Base-by-base conservation (phyloP, 1,140 invertebrate genomes). In the Cephus cinctus region DNA sequence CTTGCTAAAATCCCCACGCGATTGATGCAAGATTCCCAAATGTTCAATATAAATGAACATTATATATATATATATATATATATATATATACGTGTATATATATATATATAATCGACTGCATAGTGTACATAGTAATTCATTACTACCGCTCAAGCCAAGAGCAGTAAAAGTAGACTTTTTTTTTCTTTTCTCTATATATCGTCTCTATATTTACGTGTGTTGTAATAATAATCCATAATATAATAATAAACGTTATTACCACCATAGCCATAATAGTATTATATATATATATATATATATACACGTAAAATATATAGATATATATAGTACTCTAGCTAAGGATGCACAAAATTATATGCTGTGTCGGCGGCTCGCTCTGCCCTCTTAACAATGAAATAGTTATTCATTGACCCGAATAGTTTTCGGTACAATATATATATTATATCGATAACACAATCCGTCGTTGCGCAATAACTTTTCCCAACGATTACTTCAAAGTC, bases 191-290 rank as follows among this genome's bases (percentile, higher is more conserved):
- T 41, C 43, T 58, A 50, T 56, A 25, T 57, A 47, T 25, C 42
- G 45, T 57, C 35, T 47, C 47, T 61, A 53, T 32, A 47, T 57
- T 45, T 38, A 27, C 21, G 45, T 59, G 47, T 56, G 50, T 47
- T 51, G 56, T 57, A 52, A 57, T 66, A 59, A 65, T 67, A 56
- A 62, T n/a, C 41, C 40, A 61, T 61, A 61, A 61, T 57, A 61
- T 61, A 59, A 63, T 65, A 66, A 69, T 69, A 69, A 69, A 68
- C 52, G 58, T 65, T 58, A 69, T 66, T 65, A 66, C 65, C 65
- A 67, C 57, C 59, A 63, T 63, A 66, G 61, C 61, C 65, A 65
- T 65, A 64, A 63, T 62, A 63, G 52, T 62, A 56, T 51, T 59
- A 54, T 56, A 63, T n/a, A n/a, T n/a, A n/a, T n/a, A n/a, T n/a